These are phyloP conservation scores for human DNA, from an alignment of 2,113 vertebrate genomes.

Conservation along the genomic window DNA sequence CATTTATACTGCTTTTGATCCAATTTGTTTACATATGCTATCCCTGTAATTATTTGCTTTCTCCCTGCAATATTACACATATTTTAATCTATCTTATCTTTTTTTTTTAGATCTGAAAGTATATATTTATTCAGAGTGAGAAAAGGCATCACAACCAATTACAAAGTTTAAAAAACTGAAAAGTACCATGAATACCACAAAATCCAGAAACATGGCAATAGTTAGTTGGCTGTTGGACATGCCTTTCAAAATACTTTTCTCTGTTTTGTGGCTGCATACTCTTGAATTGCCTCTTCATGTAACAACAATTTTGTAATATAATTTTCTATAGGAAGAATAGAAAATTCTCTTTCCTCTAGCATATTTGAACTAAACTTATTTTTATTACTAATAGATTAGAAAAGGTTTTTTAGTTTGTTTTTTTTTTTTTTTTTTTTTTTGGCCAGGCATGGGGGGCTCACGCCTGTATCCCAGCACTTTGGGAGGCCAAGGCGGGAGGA, in stretches of 20 bases:
- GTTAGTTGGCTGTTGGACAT: background rate
- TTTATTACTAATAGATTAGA: background rate
- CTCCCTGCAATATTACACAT: background rate
- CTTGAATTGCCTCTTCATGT: background rate
- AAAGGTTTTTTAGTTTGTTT: background rate
- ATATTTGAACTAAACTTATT: background rate
- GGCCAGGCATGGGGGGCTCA: too few relatives aligned
- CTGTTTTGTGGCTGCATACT: background rate
- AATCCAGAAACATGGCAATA: background rate
- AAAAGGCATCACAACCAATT: constrained; percentile 17
- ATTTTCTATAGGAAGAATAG: background rate
- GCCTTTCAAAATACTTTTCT: background rate
- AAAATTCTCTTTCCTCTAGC: constrained; percentile 34
- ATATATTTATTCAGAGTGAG: background rate
- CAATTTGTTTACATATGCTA: background rate
- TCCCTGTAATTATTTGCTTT: background rate
- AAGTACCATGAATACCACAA: background rate
- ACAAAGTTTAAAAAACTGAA: background rate
- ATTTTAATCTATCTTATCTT: background rate
- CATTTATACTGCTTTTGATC: background rate
- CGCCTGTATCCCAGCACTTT: too few relatives aligned
- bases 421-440: too few relatives aligned
- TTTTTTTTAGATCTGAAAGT: background rate
- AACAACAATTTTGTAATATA: background rate
- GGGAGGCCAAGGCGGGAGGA: too few relatives aligned